phyloP scores from a whole-genome alignment of 2,888 invertebrate species.

The Trimorus sp. region DNA sequence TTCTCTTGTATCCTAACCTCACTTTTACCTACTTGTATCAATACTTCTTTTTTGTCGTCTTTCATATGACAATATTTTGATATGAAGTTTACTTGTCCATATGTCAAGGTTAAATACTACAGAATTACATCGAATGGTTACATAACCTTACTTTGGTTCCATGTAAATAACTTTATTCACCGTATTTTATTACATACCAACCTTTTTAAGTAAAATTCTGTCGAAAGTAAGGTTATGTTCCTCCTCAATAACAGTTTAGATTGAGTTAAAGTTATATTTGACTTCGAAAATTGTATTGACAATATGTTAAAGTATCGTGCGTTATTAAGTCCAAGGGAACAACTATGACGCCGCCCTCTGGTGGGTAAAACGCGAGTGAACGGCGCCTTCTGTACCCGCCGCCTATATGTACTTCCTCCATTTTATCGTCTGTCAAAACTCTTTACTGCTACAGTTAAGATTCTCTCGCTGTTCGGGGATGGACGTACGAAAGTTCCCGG shows the following conservation, averaged over 20 bases:
- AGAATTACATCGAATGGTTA: too few species aligned
- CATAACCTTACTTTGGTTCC: too few species aligned
- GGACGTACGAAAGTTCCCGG: constrained; percentile 61
- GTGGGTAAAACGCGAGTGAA: constrained; percentile 21
- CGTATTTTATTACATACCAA: too few species aligned
- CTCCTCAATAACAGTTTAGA: too few species aligned
- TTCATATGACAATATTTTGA: constrained; percentile 67
- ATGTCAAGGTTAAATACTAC: too few species aligned
- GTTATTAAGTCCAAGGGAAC: constrained; percentile 5
- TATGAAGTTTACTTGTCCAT: not conserved
- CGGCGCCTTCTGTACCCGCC: constrained; percentile 49
- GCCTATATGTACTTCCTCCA: constrained; percentile 66
- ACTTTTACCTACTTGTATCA: constrained; percentile 75
- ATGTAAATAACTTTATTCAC: too few species aligned
- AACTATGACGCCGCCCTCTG: constrained; percentile 18
- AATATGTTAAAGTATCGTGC: too few species aligned
- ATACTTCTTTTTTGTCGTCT: constrained; percentile 57
- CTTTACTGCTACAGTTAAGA: constrained; percentile 71
- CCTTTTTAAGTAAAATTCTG: too few species aligned
- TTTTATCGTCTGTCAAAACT: constrained; percentile 68
- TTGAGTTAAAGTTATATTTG: too few species aligned
- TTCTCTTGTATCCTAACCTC: not conserved
- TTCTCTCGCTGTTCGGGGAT: constrained; percentile 54
- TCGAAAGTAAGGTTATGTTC: too few species aligned
- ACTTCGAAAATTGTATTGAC: too few species aligned